These are phyloP conservation scores for Drosophila asahinai DNA, from an alignment of 1,140 invertebrate genomes.

Conservation along the genomic window DNA sequence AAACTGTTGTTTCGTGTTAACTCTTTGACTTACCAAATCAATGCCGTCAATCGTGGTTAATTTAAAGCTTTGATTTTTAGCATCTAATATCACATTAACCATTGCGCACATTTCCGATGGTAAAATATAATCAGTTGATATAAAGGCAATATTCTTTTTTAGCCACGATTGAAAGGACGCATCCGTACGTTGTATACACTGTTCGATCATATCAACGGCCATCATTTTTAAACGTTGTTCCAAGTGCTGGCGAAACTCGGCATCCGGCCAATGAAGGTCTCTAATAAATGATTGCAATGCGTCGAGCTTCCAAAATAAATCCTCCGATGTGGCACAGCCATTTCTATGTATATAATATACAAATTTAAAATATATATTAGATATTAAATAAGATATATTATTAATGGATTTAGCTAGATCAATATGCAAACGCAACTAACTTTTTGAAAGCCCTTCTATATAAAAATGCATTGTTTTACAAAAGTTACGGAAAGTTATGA, in stretches of 20 bases:
- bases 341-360: constrained; percentile 87
- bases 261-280: constrained; percentile 99
- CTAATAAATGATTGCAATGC: constrained; percentile 99
- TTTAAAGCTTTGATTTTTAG: constrained; percentile 97
- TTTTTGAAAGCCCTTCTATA: constrained; percentile 1
- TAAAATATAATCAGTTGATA: constrained; percentile 98
- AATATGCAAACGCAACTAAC: constrained; percentile 10
- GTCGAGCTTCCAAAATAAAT: constrained; percentile 99
- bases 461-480: constrained; percentile 6
- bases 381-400: not conserved
- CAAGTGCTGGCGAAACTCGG: constrained; percentile 97
- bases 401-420: constrained; percentile 1
- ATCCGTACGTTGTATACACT: constrained; percentile 96
- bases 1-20: no score
- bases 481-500: no score
- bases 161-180: constrained; percentile 95
- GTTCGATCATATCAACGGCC: constrained; percentile 99
- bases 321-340: constrained; percentile 99
- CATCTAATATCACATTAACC: constrained; percentile 99
- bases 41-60: constrained; percentile 98
- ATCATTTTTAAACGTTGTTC: constrained; percentile 99
- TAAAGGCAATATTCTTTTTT: constrained; percentile 97
- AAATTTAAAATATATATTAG: constrained; percentile 14
- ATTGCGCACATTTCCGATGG: constrained; percentile 99
- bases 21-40: constrained; percentile 91